Conservation (phyloP, 2,797 vertebrate species). For the Hemibagrus guttatus region DNA sequence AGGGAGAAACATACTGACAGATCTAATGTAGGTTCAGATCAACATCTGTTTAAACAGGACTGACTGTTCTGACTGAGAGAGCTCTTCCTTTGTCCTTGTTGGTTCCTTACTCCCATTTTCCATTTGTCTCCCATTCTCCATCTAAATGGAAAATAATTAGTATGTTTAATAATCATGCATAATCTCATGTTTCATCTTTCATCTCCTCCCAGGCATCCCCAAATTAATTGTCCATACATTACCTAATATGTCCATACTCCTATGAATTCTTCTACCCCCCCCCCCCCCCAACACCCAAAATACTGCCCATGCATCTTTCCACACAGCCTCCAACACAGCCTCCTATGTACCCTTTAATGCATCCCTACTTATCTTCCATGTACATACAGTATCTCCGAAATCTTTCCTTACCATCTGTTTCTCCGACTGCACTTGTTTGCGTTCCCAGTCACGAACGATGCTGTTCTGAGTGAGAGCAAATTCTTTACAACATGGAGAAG, state of each 20-base stretch:
- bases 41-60: constrained; percentile 30
- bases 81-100: constrained; percentile 69
- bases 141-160: constrained; percentile 39
- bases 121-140: constrained; percentile 64
- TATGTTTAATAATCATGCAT: neutral
- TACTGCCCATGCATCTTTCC: neutral
- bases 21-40: neutral
- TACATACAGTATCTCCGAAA: neutral
- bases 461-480: constrained; percentile 72
- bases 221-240: neutral
- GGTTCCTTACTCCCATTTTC: constrained; percentile 70
- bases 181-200: neutral
- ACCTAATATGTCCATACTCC: neutral
- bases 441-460: constrained; percentile 72
- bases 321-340: neutral
- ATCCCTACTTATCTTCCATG: too few species aligned
- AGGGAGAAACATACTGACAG: neutral
- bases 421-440: constrained; percentile 71
- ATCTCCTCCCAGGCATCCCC: neutral
- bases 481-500: constrained; percentile 79
- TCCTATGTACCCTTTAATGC: neutral
- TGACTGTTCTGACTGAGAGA: constrained; percentile 66
- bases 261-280: neutral
- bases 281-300: neutral
- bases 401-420: constrained; percentile 67